These are phyloP conservation scores for Drosophila novamexicana DNA, from an alignment of 1,140 invertebrate genomes.

Conservation along the genomic window DNA sequence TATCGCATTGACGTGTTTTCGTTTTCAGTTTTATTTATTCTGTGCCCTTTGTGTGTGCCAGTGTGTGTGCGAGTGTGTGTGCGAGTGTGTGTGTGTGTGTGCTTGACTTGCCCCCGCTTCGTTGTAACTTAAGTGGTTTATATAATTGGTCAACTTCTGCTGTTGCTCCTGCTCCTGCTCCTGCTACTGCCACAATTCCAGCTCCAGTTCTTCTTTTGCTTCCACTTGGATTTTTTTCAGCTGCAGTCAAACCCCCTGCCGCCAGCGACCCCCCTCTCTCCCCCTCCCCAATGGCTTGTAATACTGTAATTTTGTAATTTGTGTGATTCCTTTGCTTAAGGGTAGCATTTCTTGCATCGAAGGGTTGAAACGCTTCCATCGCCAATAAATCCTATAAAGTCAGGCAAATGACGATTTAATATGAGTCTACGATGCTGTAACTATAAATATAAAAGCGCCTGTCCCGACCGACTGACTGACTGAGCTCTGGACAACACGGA, in stretches of 20 bases:
- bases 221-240: constrained; percentile 20
- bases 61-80: constrained; percentile 23
- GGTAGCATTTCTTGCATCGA: constrained; percentile 23
- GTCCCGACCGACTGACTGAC: too few species aligned
- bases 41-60: constrained; percentile 25
- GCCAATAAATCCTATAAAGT: too few species aligned
- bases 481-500: too few species aligned
- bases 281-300: background rate
- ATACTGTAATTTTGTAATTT: background rate
- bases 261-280: too few species aligned
- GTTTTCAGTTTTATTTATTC: constrained; percentile 66
- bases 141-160: constrained; percentile 77
- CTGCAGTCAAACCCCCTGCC: background rate
- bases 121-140: constrained; percentile 70
- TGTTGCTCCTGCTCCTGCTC: constrained; percentile 7
- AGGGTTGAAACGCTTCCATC: constrained; percentile 7
- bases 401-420: too few species aligned
- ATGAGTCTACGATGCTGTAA: too few species aligned
- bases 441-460: too few species aligned
- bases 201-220: constrained; percentile 8
- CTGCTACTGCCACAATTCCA: constrained; percentile 9
- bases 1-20: constrained; percentile 82
- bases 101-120: constrained; percentile 40
- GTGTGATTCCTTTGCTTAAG: constrained; percentile 38
- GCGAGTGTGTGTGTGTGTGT: constrained; percentile 27